phyloP scores from a whole-genome alignment of 1,140 invertebrate genomes.

The Drosophila tropicalis region DNA sequence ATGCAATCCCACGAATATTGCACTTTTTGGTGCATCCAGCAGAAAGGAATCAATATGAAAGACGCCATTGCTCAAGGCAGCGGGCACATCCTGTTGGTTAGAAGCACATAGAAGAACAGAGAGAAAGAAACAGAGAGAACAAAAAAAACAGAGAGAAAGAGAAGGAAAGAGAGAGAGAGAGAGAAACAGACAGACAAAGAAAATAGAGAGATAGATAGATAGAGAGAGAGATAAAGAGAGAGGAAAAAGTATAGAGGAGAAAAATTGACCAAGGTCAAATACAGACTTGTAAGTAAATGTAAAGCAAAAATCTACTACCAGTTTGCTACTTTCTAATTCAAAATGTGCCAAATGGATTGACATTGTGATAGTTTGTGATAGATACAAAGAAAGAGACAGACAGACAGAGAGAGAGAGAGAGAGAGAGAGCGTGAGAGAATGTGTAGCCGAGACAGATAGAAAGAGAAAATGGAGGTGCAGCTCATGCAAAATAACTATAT shows the following conservation, averaged over 20 bases:
- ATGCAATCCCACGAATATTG: conserved; percentile 82
- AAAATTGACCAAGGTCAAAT: conserved; percentile 14
- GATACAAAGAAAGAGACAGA: too few relatives aligned
- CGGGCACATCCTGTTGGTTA: conserved; percentile 77
- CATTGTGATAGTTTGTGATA: not conserved
- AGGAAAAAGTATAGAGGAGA: not conserved
- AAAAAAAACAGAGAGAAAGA: conserved; percentile 38
- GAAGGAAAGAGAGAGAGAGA: conserved; percentile 42
- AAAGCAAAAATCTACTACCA: not conserved
- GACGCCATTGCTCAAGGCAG: conserved; percentile 66
- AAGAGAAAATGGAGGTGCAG: conserved; percentile 1
- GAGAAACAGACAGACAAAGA: conserved; percentile 44
- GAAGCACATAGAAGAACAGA: conserved; percentile 67
- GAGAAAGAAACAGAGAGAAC: conserved; percentile 24
- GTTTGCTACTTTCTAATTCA: not conserved
- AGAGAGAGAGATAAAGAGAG: conserved; percentile 9
- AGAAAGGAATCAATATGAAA: conserved; percentile 82
- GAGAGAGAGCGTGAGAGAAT: conserved; percentile 3
- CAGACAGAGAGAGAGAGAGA: not conserved
- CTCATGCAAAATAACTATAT: not conserved
- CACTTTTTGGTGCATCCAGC: conserved; percentile 77
- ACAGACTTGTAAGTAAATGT: conserved; percentile 5
- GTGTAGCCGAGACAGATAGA: conserved; percentile 31
- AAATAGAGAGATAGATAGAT: conserved; percentile 35
- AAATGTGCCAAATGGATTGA: conserved; percentile 5